A percentile compares a stretch with the other conserved stretches of the same genome.
These are phyloP conservation scores for Eupsittula cactorum DNA, from an alignment of 2,113 vertebrate genomes.

Conservation along the genomic window DNA sequence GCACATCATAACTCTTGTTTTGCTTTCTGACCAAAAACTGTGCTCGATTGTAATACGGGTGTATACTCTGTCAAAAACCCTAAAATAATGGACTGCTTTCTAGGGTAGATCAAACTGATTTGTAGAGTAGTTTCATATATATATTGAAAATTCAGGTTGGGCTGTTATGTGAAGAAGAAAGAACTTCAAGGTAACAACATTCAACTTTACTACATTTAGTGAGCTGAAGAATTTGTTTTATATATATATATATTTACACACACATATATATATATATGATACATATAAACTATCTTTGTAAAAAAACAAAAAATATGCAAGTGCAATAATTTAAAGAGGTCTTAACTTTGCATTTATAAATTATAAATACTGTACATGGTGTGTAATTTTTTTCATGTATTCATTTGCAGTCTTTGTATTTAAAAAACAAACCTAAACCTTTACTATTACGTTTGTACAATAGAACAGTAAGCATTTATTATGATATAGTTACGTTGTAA, in stretches of 20 bases:
- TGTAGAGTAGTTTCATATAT: constrained; percentile 36
- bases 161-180: constrained; percentile 58
- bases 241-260: constrained; percentile 67
- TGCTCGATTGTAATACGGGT: constrained; percentile 61
- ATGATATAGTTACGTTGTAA: constrained; percentile 74
- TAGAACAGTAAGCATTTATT: constrained; percentile 72
- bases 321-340: constrained; percentile 84
- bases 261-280: constrained; percentile 56
- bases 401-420: constrained; percentile 84
- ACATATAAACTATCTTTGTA: constrained; percentile 71
- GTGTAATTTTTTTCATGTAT: constrained; percentile 83
- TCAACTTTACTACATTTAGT: constrained; percentile 58
- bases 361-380: constrained; percentile 87
- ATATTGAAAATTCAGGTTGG: constrained; percentile 51
- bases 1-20: background rate
- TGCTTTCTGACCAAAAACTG: constrained; percentile 68
- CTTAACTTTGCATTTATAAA: constrained; percentile 84
- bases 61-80: constrained; percentile 26
- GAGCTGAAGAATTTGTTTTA: constrained; percentile 61
- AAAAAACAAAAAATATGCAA: constrained; percentile 72
- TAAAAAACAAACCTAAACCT: constrained; percentile 70
- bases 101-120: constrained; percentile 17
- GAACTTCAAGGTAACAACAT: constrained; percentile 58
- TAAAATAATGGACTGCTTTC: background rate
- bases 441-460: constrained; percentile 78